Percentiles rank a stretch among this genome's conserved stretches.
Conservation (phyloP, 2,888 invertebrate genomes). For the Hipparchia sbordonii region DNA sequence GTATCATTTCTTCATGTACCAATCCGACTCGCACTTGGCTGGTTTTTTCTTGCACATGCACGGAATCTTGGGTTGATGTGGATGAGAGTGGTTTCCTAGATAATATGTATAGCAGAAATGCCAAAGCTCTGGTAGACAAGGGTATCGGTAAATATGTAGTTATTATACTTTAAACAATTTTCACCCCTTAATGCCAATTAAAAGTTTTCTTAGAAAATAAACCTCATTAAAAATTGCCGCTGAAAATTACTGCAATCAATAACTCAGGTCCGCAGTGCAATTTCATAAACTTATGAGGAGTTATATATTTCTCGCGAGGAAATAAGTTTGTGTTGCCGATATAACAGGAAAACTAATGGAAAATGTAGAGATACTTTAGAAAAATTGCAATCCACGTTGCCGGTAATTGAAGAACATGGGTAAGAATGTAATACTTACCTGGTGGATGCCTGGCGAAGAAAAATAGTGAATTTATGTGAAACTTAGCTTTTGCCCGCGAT, state of each 20-base stretch:
- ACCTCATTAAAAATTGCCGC: conserved; percentile 16
- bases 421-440: background rate
- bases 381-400: conserved; percentile 72
- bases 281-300: conserved; percentile 35
- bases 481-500: too few species aligned
- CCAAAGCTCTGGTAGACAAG: too few species aligned
- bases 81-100: too few species aligned
- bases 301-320: conserved; percentile 39
- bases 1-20: too few species aligned
- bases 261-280: conserved; percentile 30
- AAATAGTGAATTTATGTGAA: too few species aligned
- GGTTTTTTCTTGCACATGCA: too few species aligned
- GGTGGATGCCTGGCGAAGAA: too few species aligned
- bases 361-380: conserved; percentile 67
- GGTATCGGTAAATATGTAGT: too few species aligned
- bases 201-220: conserved; percentile 16
- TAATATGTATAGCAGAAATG: too few species aligned
- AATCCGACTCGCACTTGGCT: too few species aligned
- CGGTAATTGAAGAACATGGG: conserved; percentile 49
- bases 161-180: background rate
- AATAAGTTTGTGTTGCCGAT: conserved; percentile 50
- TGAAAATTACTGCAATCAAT: conserved; percentile 31
- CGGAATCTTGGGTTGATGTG: too few species aligned
- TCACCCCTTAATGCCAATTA: background rate
- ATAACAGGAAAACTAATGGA: conserved; percentile 54